These are phyloP conservation scores for Graptemys geographica DNA, from an alignment of 2,797 vertebrate genomes.

Conservation along the genomic window DNA sequence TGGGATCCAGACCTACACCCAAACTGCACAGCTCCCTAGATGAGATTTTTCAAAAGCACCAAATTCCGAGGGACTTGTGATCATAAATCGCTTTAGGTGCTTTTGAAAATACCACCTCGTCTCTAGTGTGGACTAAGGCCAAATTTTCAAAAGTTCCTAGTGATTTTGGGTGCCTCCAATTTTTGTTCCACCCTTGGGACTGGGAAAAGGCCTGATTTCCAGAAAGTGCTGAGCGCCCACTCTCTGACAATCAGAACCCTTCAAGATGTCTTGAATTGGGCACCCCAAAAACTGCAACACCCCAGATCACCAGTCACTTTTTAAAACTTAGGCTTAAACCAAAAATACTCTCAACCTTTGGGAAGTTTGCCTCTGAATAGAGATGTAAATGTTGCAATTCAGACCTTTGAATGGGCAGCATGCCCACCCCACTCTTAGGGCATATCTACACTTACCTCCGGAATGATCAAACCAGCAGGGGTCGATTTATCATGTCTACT, in stretches of 20 bases:
- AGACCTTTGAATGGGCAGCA: not conserved
- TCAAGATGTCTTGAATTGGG: not conserved
- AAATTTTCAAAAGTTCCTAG: not conserved
- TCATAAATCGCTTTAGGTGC: not conserved
- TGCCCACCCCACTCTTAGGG: not conserved
- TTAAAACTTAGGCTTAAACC: not conserved
- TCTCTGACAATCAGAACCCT: not conserved
- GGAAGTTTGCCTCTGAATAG: not conserved
- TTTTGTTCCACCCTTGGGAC: not conserved
- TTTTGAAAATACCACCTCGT: not conserved
- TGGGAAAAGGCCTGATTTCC: conserved; percentile 22
- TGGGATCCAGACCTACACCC: conserved; percentile 62
- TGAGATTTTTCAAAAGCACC: conserved; percentile 45
- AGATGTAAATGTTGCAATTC: not conserved
- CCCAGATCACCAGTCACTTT: not conserved
- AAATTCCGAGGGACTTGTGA: conserved; percentile 32
- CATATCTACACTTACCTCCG: too few relatives aligned
- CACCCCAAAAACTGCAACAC: not conserved
- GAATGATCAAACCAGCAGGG: too few relatives aligned
- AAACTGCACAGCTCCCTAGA: conserved; percentile 51
- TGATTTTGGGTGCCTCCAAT: not conserved
- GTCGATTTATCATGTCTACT: too few relatives aligned
- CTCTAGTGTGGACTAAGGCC: not conserved
- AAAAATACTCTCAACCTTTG: not conserved
- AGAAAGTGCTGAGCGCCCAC: rapidly evolving